These are phyloP conservation scores for Plectrocnemia conspersa DNA, from an alignment of 1,140 invertebrate genomes.

Conservation along the genomic window DNA sequence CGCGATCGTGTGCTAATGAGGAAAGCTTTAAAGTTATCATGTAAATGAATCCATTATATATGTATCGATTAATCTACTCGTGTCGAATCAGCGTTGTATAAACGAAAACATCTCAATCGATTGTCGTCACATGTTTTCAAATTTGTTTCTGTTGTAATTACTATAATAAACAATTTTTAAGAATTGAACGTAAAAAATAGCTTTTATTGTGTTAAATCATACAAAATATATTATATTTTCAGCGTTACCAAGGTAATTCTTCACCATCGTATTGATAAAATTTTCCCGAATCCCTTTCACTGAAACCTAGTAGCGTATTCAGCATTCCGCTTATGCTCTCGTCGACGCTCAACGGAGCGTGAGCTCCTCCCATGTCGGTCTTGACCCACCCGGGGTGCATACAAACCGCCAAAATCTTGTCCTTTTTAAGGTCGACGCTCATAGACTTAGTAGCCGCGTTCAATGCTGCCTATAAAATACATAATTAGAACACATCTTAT, in stretches of 20 bases:
- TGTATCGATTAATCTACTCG: no score
- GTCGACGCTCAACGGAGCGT: constrained; percentile 67
- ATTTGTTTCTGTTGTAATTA: no score
- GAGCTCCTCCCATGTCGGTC: constrained; percentile 81
- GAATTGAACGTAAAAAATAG: constrained; percentile 8
- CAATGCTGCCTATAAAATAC: constrained; percentile 64
- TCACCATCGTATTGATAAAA: constrained; percentile 76
- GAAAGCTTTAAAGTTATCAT: no score
- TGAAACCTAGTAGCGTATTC: constrained; percentile 57
- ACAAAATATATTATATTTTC: not conserved
- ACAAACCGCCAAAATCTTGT: constrained; percentile 68
- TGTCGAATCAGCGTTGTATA: no score
- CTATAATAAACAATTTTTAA: constrained; percentile 16
- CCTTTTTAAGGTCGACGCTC: constrained; percentile 71
- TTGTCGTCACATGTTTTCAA: no score
- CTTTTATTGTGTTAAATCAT: not conserved
- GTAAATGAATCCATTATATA: no score
- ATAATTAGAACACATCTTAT: not conserved
- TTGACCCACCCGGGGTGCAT: constrained; percentile 89
- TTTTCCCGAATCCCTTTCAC: constrained; percentile 63
- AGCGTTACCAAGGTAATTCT: constrained; percentile 68
- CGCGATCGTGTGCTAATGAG: no score
- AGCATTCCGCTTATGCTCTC: constrained; percentile 63
- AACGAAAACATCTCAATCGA: no score
- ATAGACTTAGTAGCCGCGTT: constrained; percentile 84